Evolutionary conservation across 30 jellyfish, hydroid and myxozoan genomes (phyloP), one percentile per base, ranked within the genome.

Genomic region (Chrysaora quinquecirrha): DNA sequence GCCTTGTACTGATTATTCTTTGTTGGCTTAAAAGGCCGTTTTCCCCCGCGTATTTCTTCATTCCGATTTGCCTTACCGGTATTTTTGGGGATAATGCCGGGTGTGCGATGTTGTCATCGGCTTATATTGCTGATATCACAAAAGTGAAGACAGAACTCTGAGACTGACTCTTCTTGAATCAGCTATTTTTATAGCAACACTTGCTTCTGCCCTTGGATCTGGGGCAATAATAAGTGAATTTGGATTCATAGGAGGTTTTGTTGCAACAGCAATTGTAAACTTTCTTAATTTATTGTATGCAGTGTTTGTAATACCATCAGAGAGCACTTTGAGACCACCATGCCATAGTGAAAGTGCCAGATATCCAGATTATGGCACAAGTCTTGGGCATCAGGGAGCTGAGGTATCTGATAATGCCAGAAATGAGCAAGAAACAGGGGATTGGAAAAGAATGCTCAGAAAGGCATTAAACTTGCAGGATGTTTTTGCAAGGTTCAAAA

Each of bases 51-150:
- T 52, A 18, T 43, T 82, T 82, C 48, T 30, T 72, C 9, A 31
- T 82, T 4, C 80, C 86, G 3, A 43, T 43, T 34, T 69, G 86
- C 32, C 47, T 82, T 19, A 25, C 93, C 25, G 93, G 93, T 0
- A 1, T 82, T 2, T 68, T 82, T 82, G 96, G 96, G 19, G 87
- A 85, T 68, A 48, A 23, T 33, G 73, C 89, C 20, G 89, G 89
- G 25, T 24, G 62, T 52, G 64, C 66, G 21, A 18, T 71, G 38
- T 32, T 76, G 4, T 80, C 86, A 0, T 64, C 25, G 32, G 90
- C 96, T 0, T 85, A 85, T 68, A 75, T 75, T 35, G 73, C 96
- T 19, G 58, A 75, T 49, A 34, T 76, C 0, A 85, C 96, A 30
- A 62, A 76, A 16, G 34, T 21, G 85, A 75, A 30, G 50, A 75